Conservation (phyloP, 2,113 vertebrate species). For the Gopherus flavomarginatus region DNA sequence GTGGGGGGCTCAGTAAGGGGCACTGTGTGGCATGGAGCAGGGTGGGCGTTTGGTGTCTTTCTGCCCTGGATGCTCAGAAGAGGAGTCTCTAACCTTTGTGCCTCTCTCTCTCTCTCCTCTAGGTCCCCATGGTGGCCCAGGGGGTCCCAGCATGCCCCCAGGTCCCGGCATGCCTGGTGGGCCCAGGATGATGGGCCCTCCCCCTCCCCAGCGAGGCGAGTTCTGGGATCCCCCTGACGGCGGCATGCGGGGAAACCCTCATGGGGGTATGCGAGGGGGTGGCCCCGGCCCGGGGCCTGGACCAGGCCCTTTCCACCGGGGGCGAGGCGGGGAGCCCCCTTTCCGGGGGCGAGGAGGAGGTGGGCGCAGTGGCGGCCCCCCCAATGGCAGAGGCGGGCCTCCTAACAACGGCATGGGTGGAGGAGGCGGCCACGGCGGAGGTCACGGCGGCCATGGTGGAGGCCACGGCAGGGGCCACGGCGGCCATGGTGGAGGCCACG, state of each 20-base stretch:
- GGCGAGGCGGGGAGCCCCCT: constrained; percentile 85
- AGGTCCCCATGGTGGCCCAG: constrained; percentile 75
- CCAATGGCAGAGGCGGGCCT: constrained; percentile 81
- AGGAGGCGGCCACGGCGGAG: constrained; percentile 65
- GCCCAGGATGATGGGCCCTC: constrained; percentile 91
- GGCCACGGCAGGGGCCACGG: constrained; percentile 40
- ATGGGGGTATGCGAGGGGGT: constrained; percentile 74
- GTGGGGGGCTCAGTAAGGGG: not conserved
- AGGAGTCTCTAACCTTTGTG: not conserved
- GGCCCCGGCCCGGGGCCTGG: constrained; percentile 73
- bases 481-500: constrained; percentile 71
- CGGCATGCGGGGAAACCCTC: constrained; percentile 88
- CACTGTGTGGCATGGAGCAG: not conserved
- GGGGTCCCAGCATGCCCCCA: constrained; percentile 57
- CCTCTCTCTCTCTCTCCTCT: not conserved
- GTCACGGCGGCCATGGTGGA: constrained; percentile 68
- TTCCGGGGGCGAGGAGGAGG: constrained; percentile 86
- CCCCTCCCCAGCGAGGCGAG: constrained; percentile 85
- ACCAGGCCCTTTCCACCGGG: constrained; percentile 85
- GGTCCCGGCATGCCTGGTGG: constrained; percentile 74
- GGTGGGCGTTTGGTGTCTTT: too few relatives aligned
- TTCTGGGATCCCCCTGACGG: constrained; percentile 90
- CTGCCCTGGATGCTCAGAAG: not conserved
- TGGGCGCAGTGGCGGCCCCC: constrained; percentile 76
- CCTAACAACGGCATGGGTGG: constrained; percentile 82